Percentiles rank a stretch among this genome's conserved stretches.
phyloP scores from a whole-genome alignment of 1,140 invertebrate species.

The Pomacea maculata region DNA sequence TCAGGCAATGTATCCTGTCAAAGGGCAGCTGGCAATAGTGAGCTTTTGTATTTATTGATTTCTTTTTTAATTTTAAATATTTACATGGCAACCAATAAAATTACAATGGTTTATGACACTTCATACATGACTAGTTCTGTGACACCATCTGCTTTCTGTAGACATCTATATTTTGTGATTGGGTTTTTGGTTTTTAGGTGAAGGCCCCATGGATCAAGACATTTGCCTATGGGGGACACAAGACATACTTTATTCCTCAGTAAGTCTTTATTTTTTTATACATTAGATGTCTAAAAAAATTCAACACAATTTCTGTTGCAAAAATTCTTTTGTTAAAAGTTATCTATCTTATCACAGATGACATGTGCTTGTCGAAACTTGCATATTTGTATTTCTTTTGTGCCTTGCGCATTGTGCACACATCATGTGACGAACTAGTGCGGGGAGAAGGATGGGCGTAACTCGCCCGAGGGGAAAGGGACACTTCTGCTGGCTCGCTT shows the following conservation, averaged over 20 bases:
- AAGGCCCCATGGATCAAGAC: constrained; percentile 42
- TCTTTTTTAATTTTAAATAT: not conserved
- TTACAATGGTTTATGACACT: not conserved
- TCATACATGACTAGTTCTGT: not conserved
- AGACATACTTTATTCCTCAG: constrained; percentile 25
- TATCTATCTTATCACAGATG: too few species aligned
- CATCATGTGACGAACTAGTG: too few species aligned
- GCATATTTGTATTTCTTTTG: too few species aligned
- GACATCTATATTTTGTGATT: not conserved
- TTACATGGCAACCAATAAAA: not conserved
- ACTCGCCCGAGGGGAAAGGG: too few species aligned
- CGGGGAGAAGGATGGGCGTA: too few species aligned
- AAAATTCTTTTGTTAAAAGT: too few species aligned
- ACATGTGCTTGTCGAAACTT: too few species aligned
- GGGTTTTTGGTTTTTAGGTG: constrained; percentile 18
- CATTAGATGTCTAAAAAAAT: too few species aligned
- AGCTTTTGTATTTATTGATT: not conserved
- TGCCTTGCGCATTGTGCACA: too few species aligned
- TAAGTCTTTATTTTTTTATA: not conserved
- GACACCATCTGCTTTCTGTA: not conserved
- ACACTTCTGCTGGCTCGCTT: too few species aligned
- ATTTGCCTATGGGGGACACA: constrained; percentile 31
- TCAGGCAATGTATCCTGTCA: constrained; percentile 78
- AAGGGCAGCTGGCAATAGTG: constrained; percentile 76
- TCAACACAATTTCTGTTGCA: too few species aligned